phyloP scores from a whole-genome alignment of 2,113 vertebrate species.

The Siniperca knerii region DNA sequence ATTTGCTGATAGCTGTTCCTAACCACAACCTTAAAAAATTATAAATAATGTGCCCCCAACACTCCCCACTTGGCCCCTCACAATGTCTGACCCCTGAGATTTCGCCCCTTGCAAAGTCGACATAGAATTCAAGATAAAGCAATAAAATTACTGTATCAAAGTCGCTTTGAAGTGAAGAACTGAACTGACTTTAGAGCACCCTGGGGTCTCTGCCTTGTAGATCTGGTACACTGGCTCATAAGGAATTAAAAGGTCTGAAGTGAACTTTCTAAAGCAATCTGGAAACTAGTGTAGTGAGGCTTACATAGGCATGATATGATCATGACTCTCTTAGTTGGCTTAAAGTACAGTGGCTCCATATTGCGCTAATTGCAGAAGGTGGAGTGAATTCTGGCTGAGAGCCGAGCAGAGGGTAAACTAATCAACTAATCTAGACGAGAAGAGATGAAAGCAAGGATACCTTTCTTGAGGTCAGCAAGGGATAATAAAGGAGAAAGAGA shows the following conservation, averaged over 20 bases:
- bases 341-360: conserved; percentile 20
- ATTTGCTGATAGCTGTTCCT: not conserved
- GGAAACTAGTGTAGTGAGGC: not conserved
- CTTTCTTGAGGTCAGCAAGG: conserved; percentile 53
- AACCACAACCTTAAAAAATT: not conserved
- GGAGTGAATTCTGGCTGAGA: conserved; percentile 26
- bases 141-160: not conserved
- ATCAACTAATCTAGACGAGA: conserved; percentile 46
- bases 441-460: conserved; percentile 66
- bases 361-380: conserved; percentile 51
- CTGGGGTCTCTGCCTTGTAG: not conserved
- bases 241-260: conserved; percentile 41
- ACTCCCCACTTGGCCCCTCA: too few relatives aligned
- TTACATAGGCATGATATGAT: conserved; percentile 19
- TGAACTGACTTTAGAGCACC: not conserved
- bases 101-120: not conserved
- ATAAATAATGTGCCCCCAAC: too few relatives aligned
- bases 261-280: conserved; percentile 7
- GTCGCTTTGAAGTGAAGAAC: not conserved
- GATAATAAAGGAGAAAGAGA: conserved; percentile 61
- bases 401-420: conserved; percentile 12
- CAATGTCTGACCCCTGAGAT: too few relatives aligned
- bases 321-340: conserved; percentile 11
- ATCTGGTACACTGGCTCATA: conserved; percentile 9
- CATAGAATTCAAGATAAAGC: not conserved